Base-by-base conservation (phyloP, 2,113 vertebrate species). In the Amblyopsis rosae region DNA sequence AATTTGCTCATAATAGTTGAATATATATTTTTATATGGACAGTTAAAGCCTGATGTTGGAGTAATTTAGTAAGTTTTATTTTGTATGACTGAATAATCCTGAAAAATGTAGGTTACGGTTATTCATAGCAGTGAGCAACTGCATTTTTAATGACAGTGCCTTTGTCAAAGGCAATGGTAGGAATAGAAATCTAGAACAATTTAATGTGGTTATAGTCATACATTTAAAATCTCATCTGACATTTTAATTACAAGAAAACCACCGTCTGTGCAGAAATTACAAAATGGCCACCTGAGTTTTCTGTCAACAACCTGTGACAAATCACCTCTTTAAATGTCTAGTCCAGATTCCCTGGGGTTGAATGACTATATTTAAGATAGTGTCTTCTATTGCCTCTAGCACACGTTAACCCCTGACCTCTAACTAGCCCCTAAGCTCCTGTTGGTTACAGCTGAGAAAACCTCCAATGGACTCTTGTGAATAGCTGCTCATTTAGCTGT, bases 361-460 rank as follows among this genome's bases (percentile, higher is more conserved):
- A 80, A 76, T 71, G 67, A 32, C 66, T 83, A 77, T 76, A 83
- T 83, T 86, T 86, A 81, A 81, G 77, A 82, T 64, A 59, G 67
- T 85, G 73, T 61, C 74, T 82, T 76, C 72, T 82, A 79, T 81
- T 17, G 78, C 76, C 83, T 82, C 71, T 12, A 80, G 88, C 88
- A 82, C 79, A 76, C 64, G 76, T 88, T 85, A 85, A 88, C 85
- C 79, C 72, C 61, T 82, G 81, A 89, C 82, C 84, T 83, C 69
- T 62, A 77, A 79, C 72, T 73, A 81, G 63, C 73, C 74, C 58
- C 79, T 79, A 76, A 73, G 67, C 72, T 82, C 62, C 62, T 77
- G 63, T 67, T 80, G 70, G 59, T 80, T 81, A 80, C 82, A 83
- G 75, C 81, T 80, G 62, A 61, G 73, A 76, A 57, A 67, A 50